Conservation (phyloP, 1,140 invertebrate species). For the Drosophila repleta region DNA sequence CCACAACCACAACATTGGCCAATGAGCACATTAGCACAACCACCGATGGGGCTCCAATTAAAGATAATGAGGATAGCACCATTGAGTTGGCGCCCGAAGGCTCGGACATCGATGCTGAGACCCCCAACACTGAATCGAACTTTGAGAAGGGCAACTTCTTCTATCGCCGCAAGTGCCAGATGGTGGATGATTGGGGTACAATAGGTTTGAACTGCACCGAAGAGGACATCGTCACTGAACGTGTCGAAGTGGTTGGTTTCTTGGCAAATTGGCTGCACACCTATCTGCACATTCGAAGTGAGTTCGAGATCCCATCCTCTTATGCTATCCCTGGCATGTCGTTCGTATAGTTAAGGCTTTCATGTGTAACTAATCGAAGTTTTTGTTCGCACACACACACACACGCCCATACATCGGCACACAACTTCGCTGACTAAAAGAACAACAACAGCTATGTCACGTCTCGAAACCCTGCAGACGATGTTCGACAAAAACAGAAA, state of each 20-base stretch:
- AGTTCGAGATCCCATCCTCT: constrained; percentile 39
- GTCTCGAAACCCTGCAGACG: constrained; percentile 40
- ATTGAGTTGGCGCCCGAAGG: constrained; percentile 5
- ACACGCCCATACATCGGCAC: constrained; percentile 12
- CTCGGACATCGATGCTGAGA: constrained; percentile 2
- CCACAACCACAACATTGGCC: constrained; percentile 21
- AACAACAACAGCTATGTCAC: constrained; percentile 38
- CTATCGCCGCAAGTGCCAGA: constrained; percentile 58
- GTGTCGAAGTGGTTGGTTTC: constrained; percentile 71
- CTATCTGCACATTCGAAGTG: constrained; percentile 69
- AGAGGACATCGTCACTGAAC: constrained; percentile 56
- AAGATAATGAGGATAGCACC: constrained; percentile 17
- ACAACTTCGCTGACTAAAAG: constrained; percentile 10
- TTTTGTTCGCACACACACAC: constrained; percentile 29
- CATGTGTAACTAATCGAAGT: constrained; percentile 63
- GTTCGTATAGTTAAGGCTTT: constrained; percentile 44
- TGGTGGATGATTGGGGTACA: constrained; percentile 63
- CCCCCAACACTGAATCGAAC: constrained; percentile 6
- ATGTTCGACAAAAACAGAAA: constrained; percentile 14
- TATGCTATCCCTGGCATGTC: constrained; percentile 24
- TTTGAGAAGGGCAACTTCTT: constrained; percentile 38
- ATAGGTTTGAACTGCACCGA: constrained; percentile 67
- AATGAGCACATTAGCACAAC: constrained; percentile 40
- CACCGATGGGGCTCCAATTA: constrained; percentile 7
- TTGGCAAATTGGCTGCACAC: constrained; percentile 68